phyloP scores from a whole-genome alignment of 2,113 vertebrate genomes.

The Plecotus auritus region DNA sequence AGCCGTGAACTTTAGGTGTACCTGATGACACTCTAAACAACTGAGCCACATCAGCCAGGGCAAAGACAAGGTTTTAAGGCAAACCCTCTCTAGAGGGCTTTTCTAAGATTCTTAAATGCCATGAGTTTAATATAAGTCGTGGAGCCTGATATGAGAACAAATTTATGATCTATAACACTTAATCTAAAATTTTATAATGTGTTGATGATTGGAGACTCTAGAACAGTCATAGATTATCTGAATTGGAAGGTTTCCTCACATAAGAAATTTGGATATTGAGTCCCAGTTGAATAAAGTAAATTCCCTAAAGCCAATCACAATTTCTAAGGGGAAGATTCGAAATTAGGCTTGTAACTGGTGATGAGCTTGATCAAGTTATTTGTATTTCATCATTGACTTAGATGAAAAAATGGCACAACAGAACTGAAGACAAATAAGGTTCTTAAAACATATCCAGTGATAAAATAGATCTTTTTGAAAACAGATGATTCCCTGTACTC shows the following conservation, averaged over 20 bases:
- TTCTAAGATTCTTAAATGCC: background rate
- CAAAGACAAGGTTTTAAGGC: background rate
- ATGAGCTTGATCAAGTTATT: slow-evolving; percentile 45
- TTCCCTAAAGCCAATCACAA: background rate
- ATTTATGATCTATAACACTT: background rate
- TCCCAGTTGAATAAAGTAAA: slow-evolving; percentile 18
- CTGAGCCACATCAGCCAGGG: background rate
- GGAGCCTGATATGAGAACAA: background rate
- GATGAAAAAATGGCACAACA: slow-evolving; percentile 29
- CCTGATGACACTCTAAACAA: background rate
- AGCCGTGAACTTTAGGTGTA: background rate
- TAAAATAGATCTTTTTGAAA: slow-evolving; percentile 48
- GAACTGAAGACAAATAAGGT: slow-evolving; percentile 46
- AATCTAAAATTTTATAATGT: background rate
- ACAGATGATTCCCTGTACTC: background rate
- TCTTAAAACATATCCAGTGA: slow-evolving; percentile 28
- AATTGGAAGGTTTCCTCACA: background rate
- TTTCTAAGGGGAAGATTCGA: slow-evolving; percentile 8
- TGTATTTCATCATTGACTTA: slow-evolving; percentile 7
- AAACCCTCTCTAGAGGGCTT: background rate
- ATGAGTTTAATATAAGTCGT: background rate
- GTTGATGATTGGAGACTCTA: background rate
- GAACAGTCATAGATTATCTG: background rate
- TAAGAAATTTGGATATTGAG: background rate
- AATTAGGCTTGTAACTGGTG: slow-evolving; percentile 24